Base-by-base conservation (phyloP, 2,113 vertebrate species). In the Sinocyclocheilus anophthalmus region DNA sequence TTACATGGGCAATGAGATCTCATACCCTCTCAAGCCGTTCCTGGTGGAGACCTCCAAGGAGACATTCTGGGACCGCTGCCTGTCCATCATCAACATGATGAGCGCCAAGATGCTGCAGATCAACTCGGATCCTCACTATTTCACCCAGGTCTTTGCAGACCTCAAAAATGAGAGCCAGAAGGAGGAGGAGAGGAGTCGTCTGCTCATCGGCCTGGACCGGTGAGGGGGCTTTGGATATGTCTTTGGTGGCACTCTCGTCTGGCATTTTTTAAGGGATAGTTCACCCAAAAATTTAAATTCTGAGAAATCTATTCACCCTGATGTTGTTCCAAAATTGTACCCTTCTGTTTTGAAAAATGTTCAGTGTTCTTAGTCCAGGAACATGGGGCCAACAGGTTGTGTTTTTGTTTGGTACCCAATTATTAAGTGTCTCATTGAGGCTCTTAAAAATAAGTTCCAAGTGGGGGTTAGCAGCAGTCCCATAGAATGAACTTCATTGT, bases 101-200 rank as follows among this genome's bases (percentile, higher is more conserved):
- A 99, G 97, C 89, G 93, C 96, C 88, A 98, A 99, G 95, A 99
- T 99, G 98, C 96, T 99, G 88, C 97, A 97, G 95, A 97, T 99
- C 95, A 99, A 99, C 87, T 97, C 97, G 0, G 98, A 99, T 94
- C 97, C 98, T 3, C 98, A 99, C 93, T 99, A 97, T 94, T 99
- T 99, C 95, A 99, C 98, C 78, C 98, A 99, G 96, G 96, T 99
- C 92, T 99, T 99, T 73, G 97, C 98, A 0, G 98, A 99, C 95
- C 95, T 99, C 90, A 99, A 99, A 95, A 97, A 97, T 18, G 97
- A 99, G 92, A 96, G 97, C 72, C 95, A 95, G 91, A 95, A 96
- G 92, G 96, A 96, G 91, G 97, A 99, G 92, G 97, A 99, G 94
- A 96, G 96, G 93, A 96, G 96, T 84, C 94, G 96, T 86, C 95